Base-by-base conservation (phyloP, 2,888 invertebrate species). In the Dynastes tityus region DNA sequence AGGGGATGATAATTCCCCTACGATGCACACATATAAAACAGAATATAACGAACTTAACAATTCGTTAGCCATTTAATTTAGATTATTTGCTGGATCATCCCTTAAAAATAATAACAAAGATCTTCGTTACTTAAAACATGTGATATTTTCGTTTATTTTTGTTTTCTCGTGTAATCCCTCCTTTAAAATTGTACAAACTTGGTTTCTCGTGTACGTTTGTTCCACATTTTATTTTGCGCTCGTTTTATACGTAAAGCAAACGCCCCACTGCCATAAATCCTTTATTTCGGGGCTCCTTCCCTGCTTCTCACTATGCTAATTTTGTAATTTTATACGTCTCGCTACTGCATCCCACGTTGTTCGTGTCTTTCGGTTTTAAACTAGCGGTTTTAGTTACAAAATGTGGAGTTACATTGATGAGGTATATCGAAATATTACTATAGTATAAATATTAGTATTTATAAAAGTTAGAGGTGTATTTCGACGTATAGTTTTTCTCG, bases 41-140 rank as follows among this genome's bases (percentile, higher is more conserved):
- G 45, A 45, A 45, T 45, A 45, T 45, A 45, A 11, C 45, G 9
- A 37, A 5, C 37, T 6, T 6, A 37, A 11, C 22, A 13, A 13
- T 22, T 27, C 45, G 8, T 45, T 45, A 37, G 32, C 45, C 8
- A 45, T 11, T 8, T 45, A 45, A 8, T 37, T 3, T 9, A 8
- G 13, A 68, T 37, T 37, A 32, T 71, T 58, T 71, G 71, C 53
- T 40, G 71, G 71, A 22, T 40, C 45, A 16, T 32, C 11, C 32
- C 2, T 11, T 9, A 13, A 51, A n/a, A 37, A 37, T 1, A 37
- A 37, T 27, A 29, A 49, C 13, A 53, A 29, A 29, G 40, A 32
- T 22, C 61, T 74, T 61, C 45, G 73, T 74, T 74, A 74, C 73
- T 74, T 74, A 74, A 74, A 45, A 49, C 22, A 49, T 74, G 73